phyloP scores from a whole-genome alignment of 2,797 vertebrate species.

The Eupleurogrammus muticus region DNA sequence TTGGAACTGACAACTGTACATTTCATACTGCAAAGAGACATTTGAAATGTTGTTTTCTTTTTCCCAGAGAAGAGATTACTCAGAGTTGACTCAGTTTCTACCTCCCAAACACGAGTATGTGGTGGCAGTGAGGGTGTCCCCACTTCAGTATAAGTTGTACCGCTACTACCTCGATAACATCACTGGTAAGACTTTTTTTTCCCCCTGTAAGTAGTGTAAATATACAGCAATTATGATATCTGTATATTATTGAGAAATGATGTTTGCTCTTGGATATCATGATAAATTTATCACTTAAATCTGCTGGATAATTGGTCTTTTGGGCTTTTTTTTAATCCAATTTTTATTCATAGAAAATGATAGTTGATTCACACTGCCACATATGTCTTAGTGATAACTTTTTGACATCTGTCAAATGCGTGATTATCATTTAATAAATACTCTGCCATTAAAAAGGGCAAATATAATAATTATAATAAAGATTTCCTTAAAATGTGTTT shows the following conservation, averaged over 20 bases:
- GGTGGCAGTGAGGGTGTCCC: slow-evolving; percentile 90
- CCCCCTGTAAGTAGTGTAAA: background rate
- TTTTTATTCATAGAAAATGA: background rate
- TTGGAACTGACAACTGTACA: too few species aligned
- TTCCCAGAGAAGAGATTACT: slow-evolving; percentile 93
- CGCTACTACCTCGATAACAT: slow-evolving; percentile 91
- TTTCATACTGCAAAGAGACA: too few species aligned
- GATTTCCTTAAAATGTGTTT: too few species aligned
- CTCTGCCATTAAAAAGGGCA: too few species aligned
- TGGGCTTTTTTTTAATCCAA: background rate
- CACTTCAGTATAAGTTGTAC: slow-evolving; percentile 92
- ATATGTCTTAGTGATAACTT: background rate
- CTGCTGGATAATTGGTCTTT: background rate
- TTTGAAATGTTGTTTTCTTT: slow-evolving; percentile 14
- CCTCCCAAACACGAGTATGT: slow-evolving; percentile 97
- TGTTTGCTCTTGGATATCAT: too few species aligned
- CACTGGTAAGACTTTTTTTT: slow-evolving; percentile 82
- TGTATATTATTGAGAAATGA: too few species aligned
- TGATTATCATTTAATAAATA: too few species aligned
- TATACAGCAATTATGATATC: background rate
- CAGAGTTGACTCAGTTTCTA: slow-evolving; percentile 92
- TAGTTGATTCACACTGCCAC: too few species aligned
- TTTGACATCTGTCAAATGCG: too few species aligned
- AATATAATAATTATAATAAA: too few species aligned
- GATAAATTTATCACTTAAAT: background rate